Evolutionary conservation across 2,113 vertebrate genomes (phyloP), one percentile per base, ranked within the genome.

Genomic region (Reinhardtius hippoglossoides): DNA sequence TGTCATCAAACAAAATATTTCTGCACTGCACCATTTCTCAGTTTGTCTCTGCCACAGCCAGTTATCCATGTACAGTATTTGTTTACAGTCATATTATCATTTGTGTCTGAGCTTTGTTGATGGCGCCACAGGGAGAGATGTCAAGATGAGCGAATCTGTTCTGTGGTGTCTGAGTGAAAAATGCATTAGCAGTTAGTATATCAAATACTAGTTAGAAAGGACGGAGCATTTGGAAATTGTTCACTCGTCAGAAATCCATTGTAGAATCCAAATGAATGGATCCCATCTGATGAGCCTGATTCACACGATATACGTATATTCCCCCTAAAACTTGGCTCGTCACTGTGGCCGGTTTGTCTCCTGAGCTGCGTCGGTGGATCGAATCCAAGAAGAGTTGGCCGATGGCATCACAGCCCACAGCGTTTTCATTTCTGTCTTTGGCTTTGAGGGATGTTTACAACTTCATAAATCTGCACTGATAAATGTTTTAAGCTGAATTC

Each of bases 311-410:
- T 7, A 50, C 6, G 18, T 50, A 20, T 50, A 50, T 50, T 9
- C 18, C 16, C 46, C 16, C 46, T 50, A 50, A 50, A 50, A 50
- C 15, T 50, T 50, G 46, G 46, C 46, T 50, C 15, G 15, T 61
- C 72, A 12, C 60, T 67, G 46, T 7, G 18, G 46, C 46, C 61
- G 52, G 18, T 67, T 27, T 48, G 60, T 68, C 50, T 69, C 67
- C 65, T 67, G 70, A 54, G 64, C 74, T 63, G 59, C 26, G 26
- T 18, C 1, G 0, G 12, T 85, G 68, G 64, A 83, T 62, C 6
- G 0, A 1, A 12, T 70, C 65, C 67, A 84, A 0, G 72, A 79
- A 66, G 21, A 44, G 23, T 61, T 81, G 37, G 61, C 72, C 0
- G 48, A 59, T 40, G 69, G 18, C 82, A 35, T 74, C 60, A 55